These are phyloP conservation scores for Arvicanthis niloticus DNA, from an alignment of 2,113 vertebrate species.

Conservation along the genomic window DNA sequence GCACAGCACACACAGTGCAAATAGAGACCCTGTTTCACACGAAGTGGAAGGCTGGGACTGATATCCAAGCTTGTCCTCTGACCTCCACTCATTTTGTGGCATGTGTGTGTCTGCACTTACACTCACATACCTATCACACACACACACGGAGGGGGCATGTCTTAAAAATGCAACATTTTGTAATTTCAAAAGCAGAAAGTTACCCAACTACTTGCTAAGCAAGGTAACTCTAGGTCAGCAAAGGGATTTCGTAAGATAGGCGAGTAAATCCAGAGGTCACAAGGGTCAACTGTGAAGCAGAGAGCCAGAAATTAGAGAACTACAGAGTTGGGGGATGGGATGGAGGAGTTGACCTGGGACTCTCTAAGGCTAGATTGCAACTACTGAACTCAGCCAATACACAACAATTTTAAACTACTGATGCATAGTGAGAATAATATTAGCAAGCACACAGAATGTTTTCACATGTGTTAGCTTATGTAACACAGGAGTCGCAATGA, in stretches of 20 bases:
- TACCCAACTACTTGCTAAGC: neutral
- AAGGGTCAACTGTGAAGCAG: neutral
- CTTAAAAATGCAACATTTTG: neutral
- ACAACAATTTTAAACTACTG: neutral
- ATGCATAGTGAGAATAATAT: neutral
- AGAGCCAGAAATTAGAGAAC: neutral
- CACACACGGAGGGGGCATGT: too few species aligned
- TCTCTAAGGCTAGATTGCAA: neutral
- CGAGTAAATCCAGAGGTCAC: neutral
- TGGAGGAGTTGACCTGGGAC: neutral
- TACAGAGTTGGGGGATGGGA: neutral
- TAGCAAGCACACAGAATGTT: neutral
- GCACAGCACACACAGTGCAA: too few species aligned
- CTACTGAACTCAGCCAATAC: neutral
- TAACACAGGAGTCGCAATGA: neutral
- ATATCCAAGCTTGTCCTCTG: neutral
- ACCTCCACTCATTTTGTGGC: neutral
- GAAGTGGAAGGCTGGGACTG: neutral
- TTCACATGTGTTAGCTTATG: neutral
- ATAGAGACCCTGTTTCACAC: neutral
- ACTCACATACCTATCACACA: neutral
- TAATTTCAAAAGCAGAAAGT: slow-evolving; percentile 43
- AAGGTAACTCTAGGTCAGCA: slow-evolving; percentile 27
- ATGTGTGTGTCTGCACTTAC: neutral
- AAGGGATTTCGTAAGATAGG: slow-evolving; percentile 25